These are phyloP conservation scores for Pachyrhynchus sulphureomaculatus DNA, from an alignment of 1,140 invertebrate genomes.

Conservation along the genomic window DNA sequence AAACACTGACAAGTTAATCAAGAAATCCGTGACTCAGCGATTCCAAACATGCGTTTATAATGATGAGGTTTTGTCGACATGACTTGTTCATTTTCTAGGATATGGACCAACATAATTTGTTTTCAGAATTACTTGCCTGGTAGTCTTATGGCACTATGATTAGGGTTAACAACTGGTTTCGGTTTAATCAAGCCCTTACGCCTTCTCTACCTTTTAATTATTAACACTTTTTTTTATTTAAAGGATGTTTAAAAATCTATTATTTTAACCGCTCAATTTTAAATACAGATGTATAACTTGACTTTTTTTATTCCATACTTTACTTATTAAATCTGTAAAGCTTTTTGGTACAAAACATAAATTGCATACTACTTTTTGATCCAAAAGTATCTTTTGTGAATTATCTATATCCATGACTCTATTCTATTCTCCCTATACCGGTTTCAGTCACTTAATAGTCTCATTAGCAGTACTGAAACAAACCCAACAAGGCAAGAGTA, in stretches of 20 bases:
- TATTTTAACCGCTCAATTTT: too few species aligned
- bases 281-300: too few species aligned
- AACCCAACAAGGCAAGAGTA: too few species aligned
- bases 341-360: too few species aligned
- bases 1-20: constrained; percentile 50
- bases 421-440: too few species aligned
- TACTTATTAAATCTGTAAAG: too few species aligned
- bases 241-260: neutral
- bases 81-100: constrained; percentile 34
- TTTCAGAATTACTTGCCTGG: constrained; percentile 19
- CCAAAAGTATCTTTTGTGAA: too few species aligned
- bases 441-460: too few species aligned
- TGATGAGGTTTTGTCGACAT: constrained; percentile 37
- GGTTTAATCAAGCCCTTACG: neutral
- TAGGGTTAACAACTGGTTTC: constrained; percentile 10
- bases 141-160: constrained; percentile 1
- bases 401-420: too few species aligned
- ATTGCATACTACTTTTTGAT: too few species aligned
- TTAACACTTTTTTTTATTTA: neutral
- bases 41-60: constrained; percentile 46
- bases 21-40: constrained; percentile 41
- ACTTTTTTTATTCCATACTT: too few species aligned
- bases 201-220: neutral
- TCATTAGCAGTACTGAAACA: too few species aligned
- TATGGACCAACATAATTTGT: constrained; percentile 31